Evolutionary conservation across 2,888 invertebrate genomes (phyloP).

Genomic region (Drosophila vallismaia): DNA sequence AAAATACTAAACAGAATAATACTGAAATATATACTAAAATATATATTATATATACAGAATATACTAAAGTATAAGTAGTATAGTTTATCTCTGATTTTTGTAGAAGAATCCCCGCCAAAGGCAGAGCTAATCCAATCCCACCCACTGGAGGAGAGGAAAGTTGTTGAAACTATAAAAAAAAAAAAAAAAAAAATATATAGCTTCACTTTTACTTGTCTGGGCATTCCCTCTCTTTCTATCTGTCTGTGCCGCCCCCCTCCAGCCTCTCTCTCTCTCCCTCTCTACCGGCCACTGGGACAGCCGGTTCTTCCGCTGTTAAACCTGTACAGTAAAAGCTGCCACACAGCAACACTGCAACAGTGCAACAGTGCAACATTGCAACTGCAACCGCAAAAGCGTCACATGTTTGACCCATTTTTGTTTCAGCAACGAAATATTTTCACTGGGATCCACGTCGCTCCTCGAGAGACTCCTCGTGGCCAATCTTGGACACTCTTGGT

Average conservation of each 20-base stretch:
- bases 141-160: slow-evolving; percentile 44
- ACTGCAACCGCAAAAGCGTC: slow-evolving; percentile 41
- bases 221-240: background rate
- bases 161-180: slow-evolving; percentile 59
- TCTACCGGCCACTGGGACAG: slow-evolving; percentile 28
- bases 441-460: slow-evolving; percentile 4
- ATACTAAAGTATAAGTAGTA: too few species aligned
- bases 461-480: too few species aligned
- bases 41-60: background rate
- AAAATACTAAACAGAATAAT: too few species aligned
- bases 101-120: background rate
- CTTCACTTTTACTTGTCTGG: slow-evolving; percentile 58
- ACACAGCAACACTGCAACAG: too few species aligned
- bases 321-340: slow-evolving; percentile 64
- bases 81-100: too few species aligned
- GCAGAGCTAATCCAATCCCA: slow-evolving; percentile 9
- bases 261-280: slow-evolving; percentile 6
- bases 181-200: slow-evolving; percentile 57
- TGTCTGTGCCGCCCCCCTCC: background rate
- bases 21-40: too few species aligned
- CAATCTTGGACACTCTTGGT: background rate
- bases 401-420: slow-evolving; percentile 67
- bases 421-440: background rate
- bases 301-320: slow-evolving; percentile 42
- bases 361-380: background rate